Evolutionary conservation across 2,113 vertebrate genomes (phyloP).

Genomic region (Bubo blakistoni): DNA sequence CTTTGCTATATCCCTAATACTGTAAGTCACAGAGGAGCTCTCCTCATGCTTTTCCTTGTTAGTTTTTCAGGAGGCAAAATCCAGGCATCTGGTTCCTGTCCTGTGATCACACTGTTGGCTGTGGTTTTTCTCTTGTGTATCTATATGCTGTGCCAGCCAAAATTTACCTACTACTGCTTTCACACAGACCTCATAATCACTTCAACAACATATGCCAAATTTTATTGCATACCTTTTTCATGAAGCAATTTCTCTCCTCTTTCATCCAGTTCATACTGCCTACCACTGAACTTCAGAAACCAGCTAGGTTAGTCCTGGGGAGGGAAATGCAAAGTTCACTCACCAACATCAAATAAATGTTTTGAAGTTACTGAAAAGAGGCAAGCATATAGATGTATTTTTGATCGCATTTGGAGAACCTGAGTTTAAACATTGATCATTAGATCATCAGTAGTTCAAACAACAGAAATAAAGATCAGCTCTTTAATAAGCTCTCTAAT

Average conservation of each 20-base stretch:
- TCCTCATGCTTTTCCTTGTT: slow-evolving; percentile 21
- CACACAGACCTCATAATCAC: slow-evolving; percentile 61
- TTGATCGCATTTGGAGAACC: not conserved
- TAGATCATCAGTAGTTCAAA: slow-evolving; percentile 24
- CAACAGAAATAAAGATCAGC: slow-evolving; percentile 1
- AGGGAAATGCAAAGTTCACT: not conserved
- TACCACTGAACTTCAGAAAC: not conserved
- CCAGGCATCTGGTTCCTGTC: slow-evolving; percentile 58
- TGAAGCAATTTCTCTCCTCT: not conserved
- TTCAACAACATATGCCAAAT: slow-evolving; percentile 26
- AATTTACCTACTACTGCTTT: slow-evolving; percentile 66
- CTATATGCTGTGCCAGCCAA: slow-evolving; percentile 55
- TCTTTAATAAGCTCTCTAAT: slow-evolving; percentile 31
- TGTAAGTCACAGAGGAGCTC: not conserved
- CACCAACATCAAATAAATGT: not conserved
- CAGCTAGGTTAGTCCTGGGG: not conserved
- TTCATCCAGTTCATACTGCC: not conserved
- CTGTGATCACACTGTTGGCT: slow-evolving; percentile 54
- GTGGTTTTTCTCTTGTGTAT: slow-evolving; percentile 53
- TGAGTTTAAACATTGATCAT: not conserved
- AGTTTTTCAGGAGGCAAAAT: slow-evolving; percentile 57
- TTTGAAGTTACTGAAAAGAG: not conserved
- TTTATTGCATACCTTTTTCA: slow-evolving; percentile 1
- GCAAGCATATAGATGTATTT: not conserved
- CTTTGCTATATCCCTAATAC: not conserved